Percentiles rank a stretch among this genome's conserved stretches.
Conservation (phyloP, 2,797 vertebrate genomes). For the Amniataba percoides region DNA sequence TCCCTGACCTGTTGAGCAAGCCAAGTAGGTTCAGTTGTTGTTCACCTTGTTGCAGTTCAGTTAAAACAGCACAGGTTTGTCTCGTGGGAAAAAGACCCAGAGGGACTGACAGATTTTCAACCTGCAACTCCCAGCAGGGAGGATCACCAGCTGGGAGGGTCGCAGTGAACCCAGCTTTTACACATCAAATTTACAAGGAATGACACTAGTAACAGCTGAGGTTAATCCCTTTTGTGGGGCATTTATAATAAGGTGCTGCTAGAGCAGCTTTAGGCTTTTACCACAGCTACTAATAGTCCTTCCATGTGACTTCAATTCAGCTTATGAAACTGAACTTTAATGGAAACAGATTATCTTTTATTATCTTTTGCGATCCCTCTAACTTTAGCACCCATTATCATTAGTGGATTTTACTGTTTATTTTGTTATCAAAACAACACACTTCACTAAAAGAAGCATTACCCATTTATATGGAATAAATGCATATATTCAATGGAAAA, state of each 20-base stretch:
- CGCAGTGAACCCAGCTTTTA: background rate
- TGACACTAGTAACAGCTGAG: background rate
- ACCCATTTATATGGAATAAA: background rate
- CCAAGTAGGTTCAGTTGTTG: constrained; percentile 28
- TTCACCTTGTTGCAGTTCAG: background rate
- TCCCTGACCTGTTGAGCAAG: constrained; percentile 52
- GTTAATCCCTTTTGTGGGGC: background rate
- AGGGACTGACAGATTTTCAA: constrained; percentile 24
- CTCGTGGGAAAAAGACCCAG: constrained; percentile 22
- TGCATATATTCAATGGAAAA: background rate
- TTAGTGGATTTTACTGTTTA: background rate
- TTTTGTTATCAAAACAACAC: background rate
- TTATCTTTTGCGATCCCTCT: background rate
- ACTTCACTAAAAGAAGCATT: background rate
- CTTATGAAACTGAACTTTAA: background rate
- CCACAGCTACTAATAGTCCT: background rate
- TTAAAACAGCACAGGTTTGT: constrained; percentile 11
- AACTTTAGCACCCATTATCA: background rate
- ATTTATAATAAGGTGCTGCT: background rate
- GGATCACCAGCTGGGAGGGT: background rate
- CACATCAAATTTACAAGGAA: background rate
- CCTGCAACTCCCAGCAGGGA: constrained; percentile 7
- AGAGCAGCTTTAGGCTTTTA: background rate
- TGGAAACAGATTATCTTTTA: constrained; percentile 7
- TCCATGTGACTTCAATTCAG: background rate